Percentiles rank a stretch among this genome's conserved stretches.
phyloP scores from a whole-genome alignment of 2,888 invertebrate species.

The Punctoribates punctum region DNA sequence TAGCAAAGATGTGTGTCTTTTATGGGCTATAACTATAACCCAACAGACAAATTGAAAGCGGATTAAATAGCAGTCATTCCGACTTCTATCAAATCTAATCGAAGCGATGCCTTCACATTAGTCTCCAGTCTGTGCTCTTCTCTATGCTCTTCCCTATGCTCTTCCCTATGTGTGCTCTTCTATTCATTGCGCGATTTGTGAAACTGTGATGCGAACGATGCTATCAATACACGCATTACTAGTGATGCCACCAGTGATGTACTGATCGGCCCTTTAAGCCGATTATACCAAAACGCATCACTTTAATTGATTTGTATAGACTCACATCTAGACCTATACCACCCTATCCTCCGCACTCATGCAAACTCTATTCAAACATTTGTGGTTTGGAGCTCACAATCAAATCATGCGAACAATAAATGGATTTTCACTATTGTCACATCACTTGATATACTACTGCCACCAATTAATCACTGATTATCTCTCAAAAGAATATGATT shows the following conservation, averaged over 20 bases:
- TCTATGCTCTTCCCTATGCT: background rate
- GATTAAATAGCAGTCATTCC: constrained; percentile 32
- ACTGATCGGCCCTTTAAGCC: constrained; percentile 36
- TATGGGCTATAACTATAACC: constrained; percentile 37
- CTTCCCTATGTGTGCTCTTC: background rate
- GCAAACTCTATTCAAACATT: constrained; percentile 26
- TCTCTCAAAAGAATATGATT: background rate
- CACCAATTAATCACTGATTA: background rate
- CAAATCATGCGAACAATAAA: constrained; percentile 24
- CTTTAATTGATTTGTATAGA: constrained; percentile 35
- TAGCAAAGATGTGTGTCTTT: constrained; percentile 35
- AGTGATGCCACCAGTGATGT: constrained; percentile 8
- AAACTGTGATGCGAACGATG: constrained; percentile 2
- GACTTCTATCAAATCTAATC: constrained; percentile 24
- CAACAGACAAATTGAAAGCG: constrained; percentile 35
- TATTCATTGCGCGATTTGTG: constrained; percentile 35
- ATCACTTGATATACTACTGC: constrained; percentile 2
- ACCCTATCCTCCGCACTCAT: background rate
- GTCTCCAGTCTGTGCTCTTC: background rate
- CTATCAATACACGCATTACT: background rate
- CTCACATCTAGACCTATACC: constrained; percentile 29
- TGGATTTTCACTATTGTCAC: constrained; percentile 10
- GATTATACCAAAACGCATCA: constrained; percentile 37
- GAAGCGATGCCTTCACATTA: background rate
- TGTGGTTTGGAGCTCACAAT: constrained; percentile 20